Conservation (phyloP, 2,888 invertebrate species). For the Plusia festucae region DNA sequence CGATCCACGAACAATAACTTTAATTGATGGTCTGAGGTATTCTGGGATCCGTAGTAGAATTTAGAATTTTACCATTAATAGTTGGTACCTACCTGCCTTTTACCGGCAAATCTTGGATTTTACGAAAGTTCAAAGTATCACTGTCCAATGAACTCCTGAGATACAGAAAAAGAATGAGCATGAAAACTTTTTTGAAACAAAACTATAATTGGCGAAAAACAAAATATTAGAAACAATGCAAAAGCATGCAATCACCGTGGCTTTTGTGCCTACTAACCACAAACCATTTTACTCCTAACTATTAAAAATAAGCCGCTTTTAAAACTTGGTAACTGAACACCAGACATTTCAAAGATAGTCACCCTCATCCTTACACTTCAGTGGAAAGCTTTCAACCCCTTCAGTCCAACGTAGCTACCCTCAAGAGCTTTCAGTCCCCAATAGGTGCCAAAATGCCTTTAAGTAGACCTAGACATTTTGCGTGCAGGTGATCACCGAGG, state of each 20-base stretch:
- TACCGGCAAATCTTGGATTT: too few species aligned
- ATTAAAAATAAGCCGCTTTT: slow-evolving; percentile 12
- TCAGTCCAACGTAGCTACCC: slow-evolving; percentile 53
- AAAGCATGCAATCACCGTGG: neutral
- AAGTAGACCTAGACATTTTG: slow-evolving; percentile 36
- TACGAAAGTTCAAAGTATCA: too few species aligned
- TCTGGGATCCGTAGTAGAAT: too few species aligned
- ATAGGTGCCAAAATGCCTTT: slow-evolving; percentile 57
- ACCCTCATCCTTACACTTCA: slow-evolving; percentile 44
- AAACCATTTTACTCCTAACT: neutral
- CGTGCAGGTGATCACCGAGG: slow-evolving; percentile 32
- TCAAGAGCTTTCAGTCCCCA: slow-evolving; percentile 56
- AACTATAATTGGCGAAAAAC: too few species aligned
- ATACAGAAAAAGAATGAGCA: too few species aligned
- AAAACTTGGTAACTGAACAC: slow-evolving; percentile 1
- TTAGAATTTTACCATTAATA: too few species aligned
- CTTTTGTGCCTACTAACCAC: neutral
- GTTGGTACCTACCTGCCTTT: too few species aligned
- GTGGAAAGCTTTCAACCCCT: slow-evolving; percentile 64
- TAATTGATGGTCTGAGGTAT: too few species aligned
- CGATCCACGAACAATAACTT: too few species aligned
- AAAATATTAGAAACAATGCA: neutral
- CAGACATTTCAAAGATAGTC: slow-evolving; percentile 31
- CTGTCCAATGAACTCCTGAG: too few species aligned
- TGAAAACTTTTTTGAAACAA: too few species aligned